Conservation (phyloP, 2,113 vertebrate species). For the Ptilorrhoa leucosticta region DNA sequence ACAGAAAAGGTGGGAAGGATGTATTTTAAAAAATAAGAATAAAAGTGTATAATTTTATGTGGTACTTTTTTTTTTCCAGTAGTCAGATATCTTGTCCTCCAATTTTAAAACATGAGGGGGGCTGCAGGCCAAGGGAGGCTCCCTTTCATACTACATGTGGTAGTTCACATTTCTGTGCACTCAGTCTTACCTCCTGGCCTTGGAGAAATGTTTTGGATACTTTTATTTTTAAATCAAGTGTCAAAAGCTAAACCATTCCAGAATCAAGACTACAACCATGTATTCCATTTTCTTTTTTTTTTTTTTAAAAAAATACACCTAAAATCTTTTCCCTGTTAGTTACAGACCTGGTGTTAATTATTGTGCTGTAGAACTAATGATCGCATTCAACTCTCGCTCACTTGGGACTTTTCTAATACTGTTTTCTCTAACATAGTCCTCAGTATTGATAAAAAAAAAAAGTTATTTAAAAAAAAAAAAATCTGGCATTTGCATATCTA, state of each 20-base stretch:
- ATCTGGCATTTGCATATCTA: neutral
- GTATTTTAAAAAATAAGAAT: neutral
- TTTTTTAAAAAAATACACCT: neutral
- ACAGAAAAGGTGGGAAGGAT: neutral
- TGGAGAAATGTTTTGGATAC: neutral
- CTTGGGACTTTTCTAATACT: neutral
- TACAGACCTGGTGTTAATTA: neutral
- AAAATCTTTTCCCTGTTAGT: neutral
- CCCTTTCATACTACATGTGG: neutral
- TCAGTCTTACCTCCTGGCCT: neutral
- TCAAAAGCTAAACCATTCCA: neutral
- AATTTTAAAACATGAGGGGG: neutral
- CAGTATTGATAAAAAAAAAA: neutral
- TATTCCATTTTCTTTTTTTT: neutral
- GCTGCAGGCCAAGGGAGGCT: rapidly evolving
- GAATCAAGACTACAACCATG: neutral
- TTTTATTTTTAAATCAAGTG: neutral
- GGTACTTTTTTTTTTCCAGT: neutral
- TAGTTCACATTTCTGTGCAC: neutral
- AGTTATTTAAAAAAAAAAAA: neutral
- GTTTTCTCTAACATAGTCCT: neutral
- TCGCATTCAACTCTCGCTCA: neutral
- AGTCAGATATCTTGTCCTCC: neutral
- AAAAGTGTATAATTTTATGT: neutral
- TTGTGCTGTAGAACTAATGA: neutral